phyloP scores from a whole-genome alignment of 2,888 invertebrate genomes.

The Andrena bucephala region DNA sequence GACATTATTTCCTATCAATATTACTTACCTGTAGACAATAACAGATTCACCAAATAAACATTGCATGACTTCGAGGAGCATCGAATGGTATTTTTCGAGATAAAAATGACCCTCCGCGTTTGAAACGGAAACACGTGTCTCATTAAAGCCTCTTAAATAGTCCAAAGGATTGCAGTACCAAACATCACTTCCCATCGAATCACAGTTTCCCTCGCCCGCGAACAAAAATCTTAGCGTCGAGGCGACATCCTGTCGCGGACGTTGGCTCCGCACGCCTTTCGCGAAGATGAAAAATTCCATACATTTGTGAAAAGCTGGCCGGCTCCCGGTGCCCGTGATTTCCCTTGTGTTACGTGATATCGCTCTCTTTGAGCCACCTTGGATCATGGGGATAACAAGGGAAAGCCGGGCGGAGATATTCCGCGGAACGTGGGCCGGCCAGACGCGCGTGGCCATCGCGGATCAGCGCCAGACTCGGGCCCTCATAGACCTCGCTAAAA shows the following conservation, averaged over 20 bases:
- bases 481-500: neutral
- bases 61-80: no score
- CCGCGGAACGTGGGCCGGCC: neutral
- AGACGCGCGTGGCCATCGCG: neutral
- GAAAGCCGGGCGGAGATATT: slow-evolving; percentile 39
- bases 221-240: slow-evolving; percentile 9
- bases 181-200: slow-evolving; percentile 7
- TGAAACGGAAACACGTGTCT: no score
- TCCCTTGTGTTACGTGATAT: slow-evolving; percentile 67
- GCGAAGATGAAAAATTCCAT: slow-evolving; percentile 73
- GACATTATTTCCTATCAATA: neutral
- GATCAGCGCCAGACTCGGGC: neutral
- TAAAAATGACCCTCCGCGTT: no score
- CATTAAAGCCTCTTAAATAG: no score
- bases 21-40: neutral
- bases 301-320: slow-evolving; percentile 70
- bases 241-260: neutral
- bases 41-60: no score
- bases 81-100: no score
- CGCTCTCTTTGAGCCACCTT: slow-evolving; percentile 41
- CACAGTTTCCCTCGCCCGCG: neutral
- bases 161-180: neutral
- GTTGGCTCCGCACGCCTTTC: neutral
- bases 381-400: slow-evolving; percentile 46
- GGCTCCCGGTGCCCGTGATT: slow-evolving; percentile 57